These are phyloP conservation scores for Melanotaenia duboulayi DNA, from an alignment of 2,113 vertebrate genomes.

Conservation along the genomic window DNA sequence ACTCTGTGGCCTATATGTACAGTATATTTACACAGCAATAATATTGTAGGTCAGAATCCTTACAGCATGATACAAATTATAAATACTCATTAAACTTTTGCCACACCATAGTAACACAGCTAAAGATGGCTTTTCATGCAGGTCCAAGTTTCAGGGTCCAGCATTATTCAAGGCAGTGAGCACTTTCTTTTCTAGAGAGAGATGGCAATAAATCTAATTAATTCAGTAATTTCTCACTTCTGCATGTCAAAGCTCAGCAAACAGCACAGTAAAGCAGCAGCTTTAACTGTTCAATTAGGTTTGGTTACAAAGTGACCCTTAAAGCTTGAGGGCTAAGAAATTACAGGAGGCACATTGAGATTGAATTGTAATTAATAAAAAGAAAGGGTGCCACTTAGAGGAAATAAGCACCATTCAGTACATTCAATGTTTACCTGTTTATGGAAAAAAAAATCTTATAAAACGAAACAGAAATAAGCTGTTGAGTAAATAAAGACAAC, in stretches of 20 bases:
- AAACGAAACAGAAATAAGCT: not conserved
- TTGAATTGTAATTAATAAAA: conserved; percentile 44
- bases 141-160: conserved; percentile 53
- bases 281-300: conserved; percentile 70
- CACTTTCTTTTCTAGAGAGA: conserved; percentile 34
- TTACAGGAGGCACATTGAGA: conserved; percentile 59
- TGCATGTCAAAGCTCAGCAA: conserved; percentile 67
- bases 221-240: conserved; percentile 43
- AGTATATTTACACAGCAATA: too few species aligned
- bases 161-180: conserved; percentile 41
- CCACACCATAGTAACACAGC: not conserved
- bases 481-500: not conserved
- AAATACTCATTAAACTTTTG: conserved; percentile 1
- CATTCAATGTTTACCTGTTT: conserved; percentile 9
- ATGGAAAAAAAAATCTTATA: not conserved
- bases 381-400: conserved; percentile 25
- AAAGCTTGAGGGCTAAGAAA: conserved; percentile 65
- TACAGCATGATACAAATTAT: too few species aligned
- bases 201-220: conserved; percentile 57
- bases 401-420: conserved; percentile 6
- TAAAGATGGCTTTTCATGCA: conserved; percentile 42
- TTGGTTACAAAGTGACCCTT: conserved; percentile 76
- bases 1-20: too few species aligned
- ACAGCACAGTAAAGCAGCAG: conserved; percentile 42
- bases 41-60: too few species aligned